Percentiles rank a stretch among this genome's conserved stretches.
These are phyloP conservation scores for Thalpophila matura DNA, from an alignment of 2,888 invertebrate species.

Conservation along the genomic window DNA sequence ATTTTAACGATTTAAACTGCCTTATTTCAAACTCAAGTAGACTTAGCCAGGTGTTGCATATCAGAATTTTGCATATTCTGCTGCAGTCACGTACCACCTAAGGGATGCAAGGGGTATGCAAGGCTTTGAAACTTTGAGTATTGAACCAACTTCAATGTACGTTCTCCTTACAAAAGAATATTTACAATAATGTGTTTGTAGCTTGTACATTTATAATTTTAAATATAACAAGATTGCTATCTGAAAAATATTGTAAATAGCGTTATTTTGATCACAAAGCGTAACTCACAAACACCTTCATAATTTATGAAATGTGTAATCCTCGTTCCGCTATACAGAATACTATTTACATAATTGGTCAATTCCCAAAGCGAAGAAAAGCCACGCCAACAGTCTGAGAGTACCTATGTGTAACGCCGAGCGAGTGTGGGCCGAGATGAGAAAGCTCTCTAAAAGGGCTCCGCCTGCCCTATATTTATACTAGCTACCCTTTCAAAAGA, in stretches of 20 bases:
- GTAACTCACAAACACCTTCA: neutral
- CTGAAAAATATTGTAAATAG: neutral
- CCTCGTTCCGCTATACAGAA: neutral
- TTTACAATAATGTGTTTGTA: too few species aligned
- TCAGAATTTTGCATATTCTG: too few species aligned
- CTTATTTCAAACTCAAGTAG: too few species aligned
- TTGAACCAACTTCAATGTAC: too few species aligned
- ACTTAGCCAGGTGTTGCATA: too few species aligned
- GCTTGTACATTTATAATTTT: too few species aligned
- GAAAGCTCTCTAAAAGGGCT: slow-evolving; percentile 46
- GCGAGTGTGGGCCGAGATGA: slow-evolving; percentile 29
- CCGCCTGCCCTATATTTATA: slow-evolving; percentile 25
- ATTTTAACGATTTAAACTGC: too few species aligned
- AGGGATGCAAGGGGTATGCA: too few species aligned
- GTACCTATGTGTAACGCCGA: slow-evolving; percentile 7
- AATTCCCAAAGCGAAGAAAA: slow-evolving; percentile 27
- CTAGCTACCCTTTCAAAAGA: slow-evolving; percentile 6
- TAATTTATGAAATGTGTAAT: slow-evolving; percentile 7
- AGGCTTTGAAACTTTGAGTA: too few species aligned
- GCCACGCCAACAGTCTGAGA: slow-evolving; percentile 10
- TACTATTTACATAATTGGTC: slow-evolving; percentile 35
- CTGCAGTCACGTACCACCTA: too few species aligned
- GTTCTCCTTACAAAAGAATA: too few species aligned
- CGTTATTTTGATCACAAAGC: neutral
- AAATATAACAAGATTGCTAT: neutral